phyloP scores from a whole-genome alignment of 2,113 vertebrate genomes.

The Hepsetus odoe region DNA sequence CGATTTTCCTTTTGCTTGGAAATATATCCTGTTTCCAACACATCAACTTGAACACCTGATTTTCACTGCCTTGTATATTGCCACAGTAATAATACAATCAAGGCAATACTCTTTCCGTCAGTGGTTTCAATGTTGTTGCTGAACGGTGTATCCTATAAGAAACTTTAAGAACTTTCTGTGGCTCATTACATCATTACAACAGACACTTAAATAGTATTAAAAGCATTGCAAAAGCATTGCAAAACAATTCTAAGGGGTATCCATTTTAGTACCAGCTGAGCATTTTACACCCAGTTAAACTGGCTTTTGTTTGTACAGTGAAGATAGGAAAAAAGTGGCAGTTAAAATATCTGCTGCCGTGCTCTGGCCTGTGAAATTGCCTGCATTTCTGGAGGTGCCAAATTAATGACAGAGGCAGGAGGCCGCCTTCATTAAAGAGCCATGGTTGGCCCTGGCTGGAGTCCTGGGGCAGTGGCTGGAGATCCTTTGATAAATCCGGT shows the following conservation, averaged over 20 bases:
- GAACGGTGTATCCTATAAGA: too few relatives aligned
- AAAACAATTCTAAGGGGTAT: constrained; percentile 17
- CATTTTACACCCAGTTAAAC: constrained; percentile 39
- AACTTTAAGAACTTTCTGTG: constrained; percentile 8
- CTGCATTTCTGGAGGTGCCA: constrained; percentile 42
- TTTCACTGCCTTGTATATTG: too few relatives aligned
- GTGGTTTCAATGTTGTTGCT: too few relatives aligned
- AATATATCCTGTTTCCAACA: too few relatives aligned
- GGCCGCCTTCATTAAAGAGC: constrained; percentile 59
- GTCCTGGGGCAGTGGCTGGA: constrained; percentile 67
- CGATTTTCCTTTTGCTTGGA: too few relatives aligned
- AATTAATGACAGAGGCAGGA: constrained; percentile 48
- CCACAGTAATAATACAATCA: too few relatives aligned
- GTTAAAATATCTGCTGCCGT: constrained; percentile 33
- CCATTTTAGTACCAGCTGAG: constrained; percentile 24
- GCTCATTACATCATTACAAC: constrained; percentile 8
- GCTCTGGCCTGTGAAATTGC: constrained; percentile 46
- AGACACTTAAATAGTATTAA: constrained; percentile 12
- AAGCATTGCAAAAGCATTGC: constrained; percentile 15
- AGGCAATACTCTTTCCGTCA: too few relatives aligned
- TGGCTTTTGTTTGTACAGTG: constrained; percentile 35
- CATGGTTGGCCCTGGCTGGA: constrained; percentile 69
- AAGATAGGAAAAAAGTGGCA: not conserved
- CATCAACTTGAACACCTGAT: too few relatives aligned
- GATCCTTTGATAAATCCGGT: constrained; percentile 76